Evolutionary conservation across 2,888 invertebrate species (phyloP).

Genomic region (Macaria liturata): DNA sequence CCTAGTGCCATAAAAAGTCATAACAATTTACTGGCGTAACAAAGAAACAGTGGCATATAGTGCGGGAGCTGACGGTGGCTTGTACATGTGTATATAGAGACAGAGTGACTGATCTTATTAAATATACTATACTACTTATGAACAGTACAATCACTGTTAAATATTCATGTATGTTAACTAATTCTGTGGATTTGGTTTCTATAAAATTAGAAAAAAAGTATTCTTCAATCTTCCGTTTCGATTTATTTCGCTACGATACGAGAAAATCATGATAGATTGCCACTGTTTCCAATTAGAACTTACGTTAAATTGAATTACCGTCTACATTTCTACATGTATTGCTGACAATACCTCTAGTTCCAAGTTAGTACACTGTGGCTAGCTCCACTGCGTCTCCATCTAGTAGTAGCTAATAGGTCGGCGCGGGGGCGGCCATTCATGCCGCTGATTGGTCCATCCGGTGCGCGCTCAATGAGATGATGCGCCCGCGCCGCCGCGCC

Average conservation of each 20-base stretch:
- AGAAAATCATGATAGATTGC: too few species aligned
- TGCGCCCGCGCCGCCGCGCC: slow-evolving; percentile 64
- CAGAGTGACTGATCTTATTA: slow-evolving; percentile 6
- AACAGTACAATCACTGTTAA: too few species aligned
- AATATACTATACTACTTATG: too few species aligned
- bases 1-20: slow-evolving; percentile 69
- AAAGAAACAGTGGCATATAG: slow-evolving; percentile 73
- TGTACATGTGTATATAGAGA: neutral
- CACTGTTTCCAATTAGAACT: too few species aligned
- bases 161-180: too few species aligned
- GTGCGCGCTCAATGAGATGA: slow-evolving; percentile 82
- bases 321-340: too few species aligned
- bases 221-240: too few species aligned
- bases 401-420: slow-evolving; percentile 75
- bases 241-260: too few species aligned
- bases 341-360: neutral
- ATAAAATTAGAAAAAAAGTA: too few species aligned
- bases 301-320: too few species aligned
- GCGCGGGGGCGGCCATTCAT: slow-evolving; percentile 82
- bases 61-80: slow-evolving; percentile 69
- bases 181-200: too few species aligned
- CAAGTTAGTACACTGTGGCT: slow-evolving; percentile 14
- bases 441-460: slow-evolving; percentile 82
- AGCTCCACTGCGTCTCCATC: slow-evolving; percentile 41
- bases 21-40: slow-evolving; percentile 76